Percentiles rank a stretch among this genome's conserved stretches.
Evolutionary conservation across 23 tunicate species (phyloP).

Genomic region (Botrylloides violaceus): DNA sequence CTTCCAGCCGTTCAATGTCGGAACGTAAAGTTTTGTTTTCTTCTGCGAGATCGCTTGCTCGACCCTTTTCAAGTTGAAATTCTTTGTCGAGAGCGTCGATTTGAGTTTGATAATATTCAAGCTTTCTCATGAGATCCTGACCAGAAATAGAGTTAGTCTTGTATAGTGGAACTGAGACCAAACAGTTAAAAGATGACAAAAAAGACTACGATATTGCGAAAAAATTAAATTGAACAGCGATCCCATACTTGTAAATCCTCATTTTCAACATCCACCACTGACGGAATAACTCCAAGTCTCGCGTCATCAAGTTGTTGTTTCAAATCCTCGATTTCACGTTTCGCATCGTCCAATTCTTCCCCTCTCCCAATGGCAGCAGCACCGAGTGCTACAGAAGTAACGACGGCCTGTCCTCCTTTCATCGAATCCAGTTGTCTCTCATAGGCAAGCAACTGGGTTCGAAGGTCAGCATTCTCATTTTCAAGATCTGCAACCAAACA

Average conservation of each 20-base stretch:
- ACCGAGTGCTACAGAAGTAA: constrained; percentile 8
- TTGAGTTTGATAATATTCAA: constrained; percentile 21
- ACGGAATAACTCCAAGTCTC: neutral
- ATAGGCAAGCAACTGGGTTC: neutral
- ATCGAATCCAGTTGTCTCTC: constrained; percentile 3
- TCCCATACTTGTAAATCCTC: neutral
- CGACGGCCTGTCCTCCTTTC: neutral
- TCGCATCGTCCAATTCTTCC: constrained; percentile 17
- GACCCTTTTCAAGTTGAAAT: neutral
- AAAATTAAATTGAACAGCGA: neutral
- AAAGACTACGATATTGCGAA: too few species aligned
- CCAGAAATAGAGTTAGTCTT: too few species aligned
- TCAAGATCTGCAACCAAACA: constrained; percentile 16
- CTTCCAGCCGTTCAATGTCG: neutral
- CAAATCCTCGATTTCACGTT: constrained; percentile 16
- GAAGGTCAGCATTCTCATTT: constrained; percentile 8
- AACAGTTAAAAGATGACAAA: too few species aligned
- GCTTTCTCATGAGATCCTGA: constrained; percentile 19
- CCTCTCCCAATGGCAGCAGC: neutral
- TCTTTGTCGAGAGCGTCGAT: constrained; percentile 8
- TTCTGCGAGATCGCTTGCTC: neutral
- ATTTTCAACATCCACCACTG: neutral
- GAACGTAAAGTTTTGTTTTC: neutral
- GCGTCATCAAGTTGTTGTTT: constrained; percentile 8
- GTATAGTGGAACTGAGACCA: too few species aligned